phyloP scores from a whole-genome alignment of 2,797 vertebrate genomes.

The Lepilemur ruficaudatus region DNA sequence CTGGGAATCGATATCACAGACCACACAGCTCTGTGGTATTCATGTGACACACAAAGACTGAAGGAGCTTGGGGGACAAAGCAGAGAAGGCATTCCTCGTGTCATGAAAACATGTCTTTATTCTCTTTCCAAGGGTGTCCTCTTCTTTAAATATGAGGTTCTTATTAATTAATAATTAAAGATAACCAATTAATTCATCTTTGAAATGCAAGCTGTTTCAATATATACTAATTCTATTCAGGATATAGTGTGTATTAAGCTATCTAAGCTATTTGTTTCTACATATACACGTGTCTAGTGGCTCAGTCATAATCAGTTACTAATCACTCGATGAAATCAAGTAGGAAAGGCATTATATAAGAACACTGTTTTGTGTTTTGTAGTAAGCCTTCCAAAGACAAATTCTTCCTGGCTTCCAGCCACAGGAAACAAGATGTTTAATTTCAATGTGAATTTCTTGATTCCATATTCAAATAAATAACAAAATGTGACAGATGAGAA shows the following conservation, averaged over 20 bases:
- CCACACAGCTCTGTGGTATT: neutral
- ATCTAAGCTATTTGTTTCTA: neutral
- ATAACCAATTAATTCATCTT: neutral
- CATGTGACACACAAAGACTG: fast-evolving
- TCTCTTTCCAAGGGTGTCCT: neutral
- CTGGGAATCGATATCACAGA: neutral
- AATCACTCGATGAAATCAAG: conserved; percentile 43
- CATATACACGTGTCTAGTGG: neutral
- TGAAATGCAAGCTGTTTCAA: neutral
- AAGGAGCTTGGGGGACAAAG: neutral
- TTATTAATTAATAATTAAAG: neutral
- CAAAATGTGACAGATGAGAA: conserved; percentile 55
- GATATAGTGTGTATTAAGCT: neutral
- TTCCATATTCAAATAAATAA: conserved; percentile 67
- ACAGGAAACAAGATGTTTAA: conserved; percentile 70
- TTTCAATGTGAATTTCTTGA: conserved; percentile 69
- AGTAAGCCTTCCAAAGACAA: conserved; percentile 46
- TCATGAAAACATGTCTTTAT: neutral
- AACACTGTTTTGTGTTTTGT: conserved; percentile 28
- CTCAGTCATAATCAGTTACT: neutral
- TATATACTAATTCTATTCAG: neutral
- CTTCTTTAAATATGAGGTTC: neutral
- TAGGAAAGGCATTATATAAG: conserved; percentile 46
- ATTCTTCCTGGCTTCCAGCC: conserved; percentile 50
- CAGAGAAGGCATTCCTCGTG: neutral